Evolutionary conservation across 2,797 vertebrate genomes (phyloP), one percentile per base, ranked within the genome.

Genomic region (Acanthopagrus latus): DNA sequence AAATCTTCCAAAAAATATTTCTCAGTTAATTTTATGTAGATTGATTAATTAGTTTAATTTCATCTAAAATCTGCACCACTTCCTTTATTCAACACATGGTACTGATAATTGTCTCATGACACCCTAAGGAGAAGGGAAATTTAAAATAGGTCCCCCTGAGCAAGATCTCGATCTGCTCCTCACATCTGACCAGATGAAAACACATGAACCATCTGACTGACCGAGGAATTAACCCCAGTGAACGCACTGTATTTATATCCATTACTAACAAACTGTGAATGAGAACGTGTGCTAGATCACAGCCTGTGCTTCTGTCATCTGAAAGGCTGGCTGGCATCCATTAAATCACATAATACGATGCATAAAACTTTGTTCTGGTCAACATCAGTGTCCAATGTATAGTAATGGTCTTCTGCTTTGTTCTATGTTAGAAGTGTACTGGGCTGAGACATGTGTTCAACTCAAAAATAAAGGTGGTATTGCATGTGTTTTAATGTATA

Each of bases 151-250:
- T 54, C 11, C 12, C n/a, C 0, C 0, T n/a, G 25, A n/a, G 41
- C n/a, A 27, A 23, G 20, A 9, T 23, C 17, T 23, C 7, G 9
- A 51, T 54, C 59, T 69, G 18, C 59, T 70, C 27, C 20, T 64
- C 33, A 21, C 29, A 57, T 57, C 38, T 55, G 2, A 54, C 62
- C 60, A 58, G 33, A 68, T 57, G 18, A 65, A 71, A 57, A 64
- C 27, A 20, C 20, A 27, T 48, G 33, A 70, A 51, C 60, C 55
- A 58, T 16, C 29, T 65, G 17, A 20, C 44, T 43, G 27, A 38
- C 43, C 0, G 10, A 41, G 44, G 0, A 10, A 56, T 77, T 21
- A 58, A 2, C 46, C 47, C 2, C 1, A 46, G 38, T 52, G 23
- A 44, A 57, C 16, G 25, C 2, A 21, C 44, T 43, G 50, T 74